Conservation (phyloP, 2,888 invertebrate species). For the Xestoiulus laeticollis region DNA sequence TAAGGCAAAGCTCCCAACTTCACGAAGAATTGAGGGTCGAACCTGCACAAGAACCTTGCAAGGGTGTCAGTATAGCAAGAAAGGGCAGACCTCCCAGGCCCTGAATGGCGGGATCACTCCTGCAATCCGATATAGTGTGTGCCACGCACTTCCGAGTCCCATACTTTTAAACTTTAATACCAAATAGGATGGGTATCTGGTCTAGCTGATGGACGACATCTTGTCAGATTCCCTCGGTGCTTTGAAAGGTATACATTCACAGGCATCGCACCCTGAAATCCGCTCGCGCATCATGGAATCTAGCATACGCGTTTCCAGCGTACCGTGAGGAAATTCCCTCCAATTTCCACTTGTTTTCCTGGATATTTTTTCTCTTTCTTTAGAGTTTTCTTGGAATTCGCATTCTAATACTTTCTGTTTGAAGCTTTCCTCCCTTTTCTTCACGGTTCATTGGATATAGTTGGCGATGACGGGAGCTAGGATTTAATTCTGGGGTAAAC, state of each 20-base stretch:
- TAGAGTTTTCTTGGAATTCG: not conserved
- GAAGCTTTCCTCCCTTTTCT: not conserved
- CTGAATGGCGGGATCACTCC: not conserved
- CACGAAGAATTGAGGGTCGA: not conserved
- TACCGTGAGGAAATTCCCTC: constrained; percentile 28
- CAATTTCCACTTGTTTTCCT: constrained; percentile 36
- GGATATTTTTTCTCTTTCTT: not conserved
- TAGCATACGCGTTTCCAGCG: not conserved
- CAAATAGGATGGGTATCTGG: not conserved
- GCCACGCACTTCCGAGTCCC: not conserved
- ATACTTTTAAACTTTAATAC: not conserved
- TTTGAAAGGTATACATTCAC: not conserved
- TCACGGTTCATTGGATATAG: not conserved
- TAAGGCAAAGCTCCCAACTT: not conserved
- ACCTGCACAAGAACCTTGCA: not conserved
- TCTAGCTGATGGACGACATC: not conserved
- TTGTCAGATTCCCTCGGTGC: constrained; percentile 43
- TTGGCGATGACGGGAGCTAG: not conserved
- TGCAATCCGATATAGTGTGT: not conserved
- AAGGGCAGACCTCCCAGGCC: not conserved
- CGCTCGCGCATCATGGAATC: not conserved
- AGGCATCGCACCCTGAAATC: not conserved
- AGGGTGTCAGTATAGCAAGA: not conserved
- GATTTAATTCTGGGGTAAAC: not conserved
- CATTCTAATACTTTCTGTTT: not conserved